phyloP scores from a whole-genome alignment of 2,888 invertebrate species.

The Thysanoteuthis rhombus region DNA sequence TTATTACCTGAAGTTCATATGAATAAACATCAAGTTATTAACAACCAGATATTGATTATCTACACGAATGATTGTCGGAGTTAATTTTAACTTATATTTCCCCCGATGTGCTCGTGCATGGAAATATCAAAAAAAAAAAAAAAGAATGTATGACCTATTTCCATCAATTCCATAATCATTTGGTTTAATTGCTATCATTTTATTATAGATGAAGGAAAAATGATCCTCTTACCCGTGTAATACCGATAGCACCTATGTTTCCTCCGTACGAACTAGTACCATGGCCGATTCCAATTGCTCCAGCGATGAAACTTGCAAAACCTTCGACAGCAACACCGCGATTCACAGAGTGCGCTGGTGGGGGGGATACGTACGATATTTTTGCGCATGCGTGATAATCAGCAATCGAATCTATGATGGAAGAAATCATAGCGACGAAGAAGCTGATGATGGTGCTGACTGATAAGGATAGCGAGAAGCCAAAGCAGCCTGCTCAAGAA shows the following conservation, averaged over 20 bases:
- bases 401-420: conserved; percentile 73
- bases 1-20: no score
- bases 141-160: no score
- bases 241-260: conserved; percentile 89
- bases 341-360: conserved; percentile 86
- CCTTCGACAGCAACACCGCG: conserved; percentile 79
- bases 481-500: conserved; percentile 52
- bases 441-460: conserved; percentile 51
- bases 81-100: no score
- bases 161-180: no score
- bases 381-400: conserved; percentile 87
- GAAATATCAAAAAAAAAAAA: no score
- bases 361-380: conserved; percentile 78
- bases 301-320: conserved; percentile 82
- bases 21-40: no score
- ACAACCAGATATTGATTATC: no score
- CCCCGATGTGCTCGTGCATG: no score
- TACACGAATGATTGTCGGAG: no score
- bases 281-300: conserved; percentile 85
- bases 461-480: conserved; percentile 33
- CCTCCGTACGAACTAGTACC: conserved; percentile 90
- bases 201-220: no score
- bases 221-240: conserved; percentile 76
- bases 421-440: conserved; percentile 54
- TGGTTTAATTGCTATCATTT: no score